Base-by-base conservation (phyloP, 1,140 invertebrate genomes). In the Diachasmimorpha longicaudata region DNA sequence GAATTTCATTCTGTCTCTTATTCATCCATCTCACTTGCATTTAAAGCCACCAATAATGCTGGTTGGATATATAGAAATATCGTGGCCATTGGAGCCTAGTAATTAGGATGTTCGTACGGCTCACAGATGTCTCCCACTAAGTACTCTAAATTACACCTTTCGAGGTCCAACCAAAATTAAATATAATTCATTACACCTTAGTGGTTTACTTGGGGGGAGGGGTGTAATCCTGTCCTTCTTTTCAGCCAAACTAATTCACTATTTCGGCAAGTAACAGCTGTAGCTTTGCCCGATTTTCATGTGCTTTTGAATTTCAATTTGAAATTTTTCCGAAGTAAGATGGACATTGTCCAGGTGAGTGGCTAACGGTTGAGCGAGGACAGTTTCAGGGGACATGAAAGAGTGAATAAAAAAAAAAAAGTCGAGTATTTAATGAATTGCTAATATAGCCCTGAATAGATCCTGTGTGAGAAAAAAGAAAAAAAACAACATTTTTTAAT, bases 81-180 rank as follows among this genome's bases (percentile, higher is more conserved):
- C n/a, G 48, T 19, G 8, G n/a, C 4, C 6, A 55, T 55, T 25
- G 16, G 66, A 2, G 31, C 66, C 52, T 52, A 72, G 19, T 73
- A 76, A 80, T 78, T 81, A 82, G 86, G 83, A 86, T 78, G 79
- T 85, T 36, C 84, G 81, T 81, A 76, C 78, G 68, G 39, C n/a
- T 67, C 80, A 86, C 86, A 87, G 85, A 88, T 88, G 86, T 87
- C 86, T 82, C 83, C 81, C 81, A 76, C 85, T 88, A 88, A 88
- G 88, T 88, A 88, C 82, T 75, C 79, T 78, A 85, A 88, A 87
- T 88, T 85, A 87, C 84, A 87, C 82, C 85, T 88, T 88, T 83
- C 84, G 81, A 77, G 78, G 81, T 81, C 48, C 16, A 52, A 58
- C 31, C 16, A 21, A 70, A 70, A 75, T 70, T 48, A 70, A 70